A percentile compares a stretch with the other conserved stretches of the same genome.
Conservation (phyloP, 2,888 invertebrate genomes). For the Prenolepis imparis region DNA sequence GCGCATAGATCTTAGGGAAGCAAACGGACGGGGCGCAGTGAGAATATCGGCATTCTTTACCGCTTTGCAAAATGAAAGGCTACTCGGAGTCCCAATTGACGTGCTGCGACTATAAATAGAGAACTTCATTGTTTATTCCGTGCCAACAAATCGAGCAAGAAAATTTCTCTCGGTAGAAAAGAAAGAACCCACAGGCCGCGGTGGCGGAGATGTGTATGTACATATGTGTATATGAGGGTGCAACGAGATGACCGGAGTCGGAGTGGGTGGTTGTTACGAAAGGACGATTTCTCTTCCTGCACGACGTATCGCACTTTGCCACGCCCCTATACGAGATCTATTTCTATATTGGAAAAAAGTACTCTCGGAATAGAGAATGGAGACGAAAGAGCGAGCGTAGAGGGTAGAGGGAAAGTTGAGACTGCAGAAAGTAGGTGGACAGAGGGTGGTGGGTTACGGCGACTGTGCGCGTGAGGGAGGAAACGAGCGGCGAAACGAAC, state of each 20-base stretch:
- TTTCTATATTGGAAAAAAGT: conserved; percentile 78
- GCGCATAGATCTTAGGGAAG: conserved; percentile 26
- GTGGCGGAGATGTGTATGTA: not conserved
- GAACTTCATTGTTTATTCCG: conserved; percentile 66
- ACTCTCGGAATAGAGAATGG: conserved; percentile 68
- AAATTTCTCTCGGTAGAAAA: conserved; percentile 61
- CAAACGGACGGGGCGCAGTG: not conserved
- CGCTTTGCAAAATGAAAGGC: conserved; percentile 30
- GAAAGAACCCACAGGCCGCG: conserved; percentile 23
- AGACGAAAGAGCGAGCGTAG: conserved; percentile 38
- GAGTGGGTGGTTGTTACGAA: conserved; percentile 77
- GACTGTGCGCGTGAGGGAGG: conserved; percentile 23
- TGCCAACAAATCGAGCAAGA: conserved; percentile 54
- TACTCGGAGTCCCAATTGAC: conserved; percentile 54
- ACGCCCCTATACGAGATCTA: conserved; percentile 73
- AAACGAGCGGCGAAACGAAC: conserved; percentile 9
- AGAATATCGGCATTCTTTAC: conserved; percentile 37
- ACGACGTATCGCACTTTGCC: conserved; percentile 76
- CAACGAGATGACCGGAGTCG: conserved; percentile 41
- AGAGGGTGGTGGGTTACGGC: conserved; percentile 17
- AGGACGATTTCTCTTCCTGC: conserved; percentile 79
- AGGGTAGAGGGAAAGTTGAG: conserved; percentile 19
- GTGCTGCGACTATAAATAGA: conserved; percentile 58
- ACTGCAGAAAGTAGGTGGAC: conserved; percentile 50
- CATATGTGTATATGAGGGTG: not conserved